Percentiles rank a stretch among this genome's conserved stretches.
Evolutionary conservation across 2,888 invertebrate genomes (phyloP).

Genomic region (Pecten maximus): DNA sequence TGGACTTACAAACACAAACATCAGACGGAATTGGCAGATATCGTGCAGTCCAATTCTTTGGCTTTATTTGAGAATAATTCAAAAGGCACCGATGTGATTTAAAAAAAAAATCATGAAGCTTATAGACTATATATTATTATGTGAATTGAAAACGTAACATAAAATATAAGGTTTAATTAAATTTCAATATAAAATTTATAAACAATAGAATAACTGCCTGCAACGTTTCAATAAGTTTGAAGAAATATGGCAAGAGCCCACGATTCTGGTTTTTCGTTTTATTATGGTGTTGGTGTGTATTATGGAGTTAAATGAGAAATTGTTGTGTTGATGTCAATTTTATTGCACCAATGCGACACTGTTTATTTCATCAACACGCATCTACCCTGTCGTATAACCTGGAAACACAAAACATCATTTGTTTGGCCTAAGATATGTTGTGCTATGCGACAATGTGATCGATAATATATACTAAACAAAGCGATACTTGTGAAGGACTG

Average conservation of each 20-base stretch:
- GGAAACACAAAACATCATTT: not conserved
- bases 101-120: not conserved
- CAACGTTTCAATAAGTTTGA: too few species aligned
- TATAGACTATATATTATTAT: not conserved
- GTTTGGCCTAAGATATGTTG: not conserved
- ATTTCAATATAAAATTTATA: not conserved
- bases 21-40: not conserved
- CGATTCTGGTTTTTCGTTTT: too few species aligned
- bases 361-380: too few species aligned
- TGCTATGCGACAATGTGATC: not conserved
- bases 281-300: too few species aligned
- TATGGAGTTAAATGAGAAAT: not conserved
- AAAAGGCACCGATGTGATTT: not conserved
- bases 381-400: not conserved
- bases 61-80: conserved; percentile 7
- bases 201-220: too few species aligned
- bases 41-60: conserved; percentile 1
- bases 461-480: not conserved
- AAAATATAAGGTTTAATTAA: not conserved
- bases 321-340: not conserved
- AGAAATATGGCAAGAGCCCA: too few species aligned
- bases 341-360: too few species aligned
- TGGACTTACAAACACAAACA: conserved; percentile 19
- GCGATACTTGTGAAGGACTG: not conserved
- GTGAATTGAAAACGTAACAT: not conserved